Evolutionary conservation across 2,113 vertebrate species (phyloP).

Genomic region (Anseranas semipalmata): DNA sequence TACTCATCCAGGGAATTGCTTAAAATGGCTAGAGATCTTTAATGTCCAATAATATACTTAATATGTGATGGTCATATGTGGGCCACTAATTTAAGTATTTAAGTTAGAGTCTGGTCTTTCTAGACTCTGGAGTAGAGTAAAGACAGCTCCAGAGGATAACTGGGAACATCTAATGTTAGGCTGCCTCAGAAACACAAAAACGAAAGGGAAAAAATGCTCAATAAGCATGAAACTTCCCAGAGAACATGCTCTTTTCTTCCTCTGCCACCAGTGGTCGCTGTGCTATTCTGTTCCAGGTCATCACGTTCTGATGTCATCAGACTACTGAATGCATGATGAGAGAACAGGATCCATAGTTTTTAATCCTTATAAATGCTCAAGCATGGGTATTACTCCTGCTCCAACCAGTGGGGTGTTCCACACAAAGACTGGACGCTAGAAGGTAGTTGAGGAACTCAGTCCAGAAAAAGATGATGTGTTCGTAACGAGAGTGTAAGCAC

Average conservation of each 20-base stretch:
- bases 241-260: neutral
- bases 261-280: neutral
- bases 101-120: neutral
- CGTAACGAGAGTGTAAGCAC: neutral
- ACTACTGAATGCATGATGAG: neutral
- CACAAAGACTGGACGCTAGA: neutral
- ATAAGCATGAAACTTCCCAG: neutral
- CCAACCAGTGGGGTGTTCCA: neutral
- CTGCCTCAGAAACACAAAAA: neutral
- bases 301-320: neutral
- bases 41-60: neutral
- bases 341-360: conserved; percentile 4
- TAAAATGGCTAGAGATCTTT: neutral
- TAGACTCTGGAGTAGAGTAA: neutral
- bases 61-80: neutral
- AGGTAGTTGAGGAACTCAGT: neutral
- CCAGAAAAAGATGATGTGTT: neutral
- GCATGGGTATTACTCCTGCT: neutral
- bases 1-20: neutral
- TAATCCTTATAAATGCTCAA: conserved; percentile 22
- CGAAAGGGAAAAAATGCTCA: neutral
- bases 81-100: neutral
- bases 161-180: neutral
- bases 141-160: neutral
- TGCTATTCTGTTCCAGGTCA: conserved; percentile 18